phyloP scores from a whole-genome alignment of 2,797 vertebrate species.

The Lutjanus campechanus region DNA sequence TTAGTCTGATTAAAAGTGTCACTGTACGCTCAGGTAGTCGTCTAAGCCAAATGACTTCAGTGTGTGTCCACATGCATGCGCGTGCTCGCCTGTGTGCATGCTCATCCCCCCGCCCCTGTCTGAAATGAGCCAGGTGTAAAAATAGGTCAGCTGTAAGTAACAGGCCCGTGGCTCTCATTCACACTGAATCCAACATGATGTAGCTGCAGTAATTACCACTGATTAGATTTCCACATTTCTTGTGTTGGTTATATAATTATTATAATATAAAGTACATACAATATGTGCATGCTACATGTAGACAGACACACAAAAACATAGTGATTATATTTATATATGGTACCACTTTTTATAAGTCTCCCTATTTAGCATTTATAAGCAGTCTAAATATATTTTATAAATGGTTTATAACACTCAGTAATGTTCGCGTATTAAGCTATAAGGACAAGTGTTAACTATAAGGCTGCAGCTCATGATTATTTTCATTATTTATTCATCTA shows the following conservation, averaged over 20 bases:
- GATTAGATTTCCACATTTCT: constrained; percentile 21
- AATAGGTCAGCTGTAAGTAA: constrained; percentile 80
- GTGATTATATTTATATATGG: background rate
- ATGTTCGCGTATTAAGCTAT: background rate
- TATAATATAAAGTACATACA: background rate
- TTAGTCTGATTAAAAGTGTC: constrained; percentile 59
- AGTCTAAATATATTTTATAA: background rate
- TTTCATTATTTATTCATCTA: too few relatives aligned
- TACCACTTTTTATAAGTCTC: background rate
- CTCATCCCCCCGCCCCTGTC: constrained; percentile 44
- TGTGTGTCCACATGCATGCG: constrained; percentile 36
- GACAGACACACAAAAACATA: constrained; percentile 1
- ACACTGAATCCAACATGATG: constrained; percentile 17
- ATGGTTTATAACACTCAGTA: background rate
- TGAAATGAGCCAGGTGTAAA: constrained; percentile 68
- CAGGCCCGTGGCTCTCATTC: constrained; percentile 37
- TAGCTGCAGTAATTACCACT: constrained; percentile 17
- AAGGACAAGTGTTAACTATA: background rate
- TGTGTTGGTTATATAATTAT: constrained; percentile 25
- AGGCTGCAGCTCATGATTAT: too few relatives aligned
- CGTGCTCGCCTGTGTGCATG: constrained; percentile 22
- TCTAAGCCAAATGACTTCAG: constrained; percentile 40
- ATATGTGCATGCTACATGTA: background rate
- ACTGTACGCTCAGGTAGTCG: constrained; percentile 6
- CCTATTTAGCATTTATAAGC: background rate